Evolutionary conservation across 37 sponge, comb jelly and placozoan genomes (phyloP), one percentile per base, ranked within the genome.

Genomic region (Amphimedon queenslandica): DNA sequence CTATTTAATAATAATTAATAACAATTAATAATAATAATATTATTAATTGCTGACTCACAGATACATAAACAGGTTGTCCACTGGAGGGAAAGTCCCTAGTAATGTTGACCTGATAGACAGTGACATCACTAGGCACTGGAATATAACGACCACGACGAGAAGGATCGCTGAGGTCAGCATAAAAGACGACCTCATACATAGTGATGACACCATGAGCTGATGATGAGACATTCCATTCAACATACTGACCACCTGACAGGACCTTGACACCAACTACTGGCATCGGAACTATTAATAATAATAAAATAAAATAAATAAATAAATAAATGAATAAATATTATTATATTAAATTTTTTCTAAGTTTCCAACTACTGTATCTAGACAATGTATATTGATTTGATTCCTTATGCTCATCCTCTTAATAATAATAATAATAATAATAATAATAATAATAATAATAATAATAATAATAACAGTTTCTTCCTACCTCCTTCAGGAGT

Each of bases 51-150:
- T n/a, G 5, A 60, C 61, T 60, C 21, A 60, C 61, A n/a, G 5
- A 6, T 25, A 60, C 61, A 60, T 25, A n/a, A n/a, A 60, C 61
- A 60, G 61, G 61, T n/a, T 60, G 61, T 60, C 61, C 61, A 25
- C 24, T 25, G 5, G 28, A 25, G 5, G 61, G 61, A n/a, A 60
- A n/a, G 28, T 60, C 61, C 5, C 5, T 25, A 25, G 61, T 60
- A 5, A 60, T n/a, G 28, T 60, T 60, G 5, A 25, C 24, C 21
- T 60, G 27, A n/a, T 60, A 60, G 5, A 11, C 61, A 25, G 61
- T 25, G 8, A 25, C 28, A 13, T 60, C 61, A 60, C 5, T 6
- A 47, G 8, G 13, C 13, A 47, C 13, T 13, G 8, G 13, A 18
- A 47, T 47, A 47, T 18, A 18, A 13, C 13, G 8, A 47, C 53